These are phyloP conservation scores for Zaprionus africanus DNA, from an alignment of 1,140 invertebrate species.

Conservation along the genomic window DNA sequence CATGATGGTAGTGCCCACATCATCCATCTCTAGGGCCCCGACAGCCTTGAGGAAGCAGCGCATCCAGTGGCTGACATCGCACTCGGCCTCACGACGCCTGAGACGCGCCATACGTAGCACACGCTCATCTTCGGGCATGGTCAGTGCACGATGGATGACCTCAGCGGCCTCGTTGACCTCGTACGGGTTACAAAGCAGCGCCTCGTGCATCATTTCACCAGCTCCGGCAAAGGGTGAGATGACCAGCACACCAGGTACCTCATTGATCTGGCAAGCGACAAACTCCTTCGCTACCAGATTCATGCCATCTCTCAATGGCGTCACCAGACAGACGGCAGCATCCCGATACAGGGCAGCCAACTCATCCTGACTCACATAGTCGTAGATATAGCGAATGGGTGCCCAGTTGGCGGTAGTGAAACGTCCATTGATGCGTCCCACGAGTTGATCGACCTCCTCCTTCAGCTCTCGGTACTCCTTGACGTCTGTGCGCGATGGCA, in stretches of 20 bases:
- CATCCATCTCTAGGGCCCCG: constrained; percentile 92
- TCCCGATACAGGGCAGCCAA: constrained; percentile 94
- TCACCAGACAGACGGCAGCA: constrained; percentile 93
- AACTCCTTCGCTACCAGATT: constrained; percentile 97
- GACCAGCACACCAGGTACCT: constrained; percentile 93
- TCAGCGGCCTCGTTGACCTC: constrained; percentile 94
- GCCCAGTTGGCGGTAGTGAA: constrained; percentile 96
- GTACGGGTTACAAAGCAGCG: constrained; percentile 95
- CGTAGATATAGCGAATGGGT: constrained; percentile 95
- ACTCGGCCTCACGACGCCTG: constrained; percentile 90
- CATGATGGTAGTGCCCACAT: constrained; percentile 92
- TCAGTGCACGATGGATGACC: constrained; percentile 93
- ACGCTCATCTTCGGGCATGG: constrained; percentile 95
- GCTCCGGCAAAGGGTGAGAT: constrained; percentile 96
- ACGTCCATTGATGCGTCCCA: constrained; percentile 93
- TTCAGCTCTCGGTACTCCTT: constrained; percentile 96
- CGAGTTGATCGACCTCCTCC: constrained; percentile 95
- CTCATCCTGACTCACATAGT: constrained; percentile 93
- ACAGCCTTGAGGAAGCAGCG: constrained; percentile 94
- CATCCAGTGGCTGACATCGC: constrained; percentile 96
- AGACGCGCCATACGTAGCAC: constrained; percentile 94
- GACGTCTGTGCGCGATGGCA: constrained; percentile 95
- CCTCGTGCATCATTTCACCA: constrained; percentile 96
- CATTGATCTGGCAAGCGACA: constrained; percentile 95
- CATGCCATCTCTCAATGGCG: constrained; percentile 95